Evolutionary conservation across 2,113 vertebrate species (phyloP), one percentile per base, ranked within the genome.

Genomic region (Grammomys surdaster): DNA sequence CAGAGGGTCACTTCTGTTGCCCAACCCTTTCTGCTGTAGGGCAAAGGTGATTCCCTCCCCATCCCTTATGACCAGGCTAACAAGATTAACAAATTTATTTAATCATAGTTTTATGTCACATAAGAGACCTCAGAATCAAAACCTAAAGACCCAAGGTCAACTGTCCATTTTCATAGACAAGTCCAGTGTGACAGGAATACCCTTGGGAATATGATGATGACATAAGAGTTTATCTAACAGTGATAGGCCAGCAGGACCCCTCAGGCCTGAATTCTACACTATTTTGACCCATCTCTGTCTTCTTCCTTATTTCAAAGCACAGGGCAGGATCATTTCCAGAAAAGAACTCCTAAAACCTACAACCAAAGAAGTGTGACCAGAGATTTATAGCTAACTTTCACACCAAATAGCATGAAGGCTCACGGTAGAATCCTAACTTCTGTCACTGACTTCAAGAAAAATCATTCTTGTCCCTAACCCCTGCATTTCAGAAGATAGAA

Each of bases 181-280:
- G 63, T 72, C 70, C 65, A 78, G 1, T 20, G 8, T 36, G 56
- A 16, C 73, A 78, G 4, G 28, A n/a, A n/a, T 9, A 58, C 31
- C 20, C 56, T 9, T 56, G 8, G 7, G 26, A 78, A 69, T 36
- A 5, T 20, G 11, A 60, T 65, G 11, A 60, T 51, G 3, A 31
- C 26, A 16, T 3, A 31, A 78, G 36, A 0, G 0, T 22, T 56
- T 12, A 20, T 24, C 7, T 2, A 36, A 24, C 17, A 26, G n/a
- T 76, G 28, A 54, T 3, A 13, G 48, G 20, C 28, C 7, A 17
- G 26, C 33, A 6, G 51, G 40, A 17, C 72, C 46, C 20, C 11
- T 46, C 56, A 7, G 48, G 14, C n/a, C n/a, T 60, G 56, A 43
- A 40, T 40, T 40, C 58, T 60, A 26, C 20, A 60, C 40, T 51